These are phyloP conservation scores for Penelope pileata DNA, from an alignment of 2,113 vertebrate species.

Conservation along the genomic window DNA sequence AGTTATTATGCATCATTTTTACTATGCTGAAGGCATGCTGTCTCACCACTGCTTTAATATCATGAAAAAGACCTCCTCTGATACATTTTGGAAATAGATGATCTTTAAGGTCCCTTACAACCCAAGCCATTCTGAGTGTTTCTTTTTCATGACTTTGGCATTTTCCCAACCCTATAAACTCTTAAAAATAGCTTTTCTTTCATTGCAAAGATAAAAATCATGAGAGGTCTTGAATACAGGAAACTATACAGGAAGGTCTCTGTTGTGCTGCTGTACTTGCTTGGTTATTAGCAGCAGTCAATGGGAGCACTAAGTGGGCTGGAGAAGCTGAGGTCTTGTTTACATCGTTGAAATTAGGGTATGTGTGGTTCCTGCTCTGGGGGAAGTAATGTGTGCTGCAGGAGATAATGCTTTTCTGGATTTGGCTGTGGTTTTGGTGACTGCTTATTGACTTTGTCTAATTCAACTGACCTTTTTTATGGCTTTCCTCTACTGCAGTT, in stretches of 20 bases:
- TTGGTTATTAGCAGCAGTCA: not conserved
- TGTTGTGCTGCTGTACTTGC: not conserved
- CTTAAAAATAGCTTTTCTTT: not conserved
- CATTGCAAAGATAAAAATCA: not conserved
- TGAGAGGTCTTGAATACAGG: not conserved
- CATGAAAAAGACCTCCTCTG: not conserved
- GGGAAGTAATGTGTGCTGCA: not conserved
- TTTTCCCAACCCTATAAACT: not conserved
- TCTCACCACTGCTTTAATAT: not conserved
- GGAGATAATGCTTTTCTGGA: not conserved
- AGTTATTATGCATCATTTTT: not conserved
- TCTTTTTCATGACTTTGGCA: not conserved
- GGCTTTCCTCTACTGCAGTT: not conserved
- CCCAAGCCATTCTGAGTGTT: not conserved
- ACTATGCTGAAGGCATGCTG: not conserved
- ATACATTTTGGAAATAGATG: not conserved
- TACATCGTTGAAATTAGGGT: not conserved
- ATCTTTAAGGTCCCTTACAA: not conserved
- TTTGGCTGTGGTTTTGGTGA: not conserved
- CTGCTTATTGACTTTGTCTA: not conserved
- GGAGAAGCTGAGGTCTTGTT: not conserved
- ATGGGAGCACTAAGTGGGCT: not conserved
- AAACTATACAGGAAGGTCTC: not conserved
- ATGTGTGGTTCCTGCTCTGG: not conserved
- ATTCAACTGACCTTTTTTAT: not conserved